Percentiles rank a stretch among this genome's conserved stretches.
phyloP scores from a whole-genome alignment of 2,888 invertebrate genomes.

The Itoplectis maculator region DNA sequence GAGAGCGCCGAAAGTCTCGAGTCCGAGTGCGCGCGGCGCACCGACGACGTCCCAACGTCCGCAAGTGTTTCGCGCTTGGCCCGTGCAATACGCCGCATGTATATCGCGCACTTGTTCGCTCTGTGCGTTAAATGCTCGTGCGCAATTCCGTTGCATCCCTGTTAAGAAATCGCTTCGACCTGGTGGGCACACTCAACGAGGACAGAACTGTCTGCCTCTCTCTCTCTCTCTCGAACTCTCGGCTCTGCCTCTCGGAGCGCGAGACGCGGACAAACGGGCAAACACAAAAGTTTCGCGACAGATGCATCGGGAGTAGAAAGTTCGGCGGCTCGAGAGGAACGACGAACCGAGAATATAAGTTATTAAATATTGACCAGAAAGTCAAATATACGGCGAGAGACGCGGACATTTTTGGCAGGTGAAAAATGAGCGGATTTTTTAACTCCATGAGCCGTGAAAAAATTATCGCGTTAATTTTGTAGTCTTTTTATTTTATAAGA shows the following conservation, averaged over 20 bases:
- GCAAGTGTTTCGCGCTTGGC: neutral
- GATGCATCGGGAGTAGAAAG: slow-evolving; percentile 54
- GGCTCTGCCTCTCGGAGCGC: too few relatives aligned
- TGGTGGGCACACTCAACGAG: slow-evolving; percentile 19
- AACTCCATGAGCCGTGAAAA: neutral
- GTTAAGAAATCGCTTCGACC: slow-evolving; percentile 59
- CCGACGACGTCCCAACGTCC: neutral
- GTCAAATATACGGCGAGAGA: neutral
- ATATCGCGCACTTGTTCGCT: too few relatives aligned
- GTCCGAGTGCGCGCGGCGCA: neutral
- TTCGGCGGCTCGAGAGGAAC: neutral
- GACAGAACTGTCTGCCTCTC: neutral
- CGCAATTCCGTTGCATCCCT: slow-evolving; percentile 45
- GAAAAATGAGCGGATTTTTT: neutral
- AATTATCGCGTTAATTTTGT: too few relatives aligned
- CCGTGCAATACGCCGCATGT: neutral
- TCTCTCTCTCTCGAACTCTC: neutral
- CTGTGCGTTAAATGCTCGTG: slow-evolving; percentile 33
- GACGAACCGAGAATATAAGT: neutral
- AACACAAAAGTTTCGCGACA: slow-evolving; percentile 28
- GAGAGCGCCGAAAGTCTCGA: slow-evolving; percentile 56
- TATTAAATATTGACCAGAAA: neutral
- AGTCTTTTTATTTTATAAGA: too few relatives aligned
- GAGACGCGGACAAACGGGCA: slow-evolving; percentile 20
- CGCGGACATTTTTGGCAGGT: neutral